Percentiles rank a stretch among this genome's conserved stretches.
Evolutionary conservation across 1,140 invertebrate species (phyloP).

Genomic region (Cyphomyrmex costatus): DNA sequence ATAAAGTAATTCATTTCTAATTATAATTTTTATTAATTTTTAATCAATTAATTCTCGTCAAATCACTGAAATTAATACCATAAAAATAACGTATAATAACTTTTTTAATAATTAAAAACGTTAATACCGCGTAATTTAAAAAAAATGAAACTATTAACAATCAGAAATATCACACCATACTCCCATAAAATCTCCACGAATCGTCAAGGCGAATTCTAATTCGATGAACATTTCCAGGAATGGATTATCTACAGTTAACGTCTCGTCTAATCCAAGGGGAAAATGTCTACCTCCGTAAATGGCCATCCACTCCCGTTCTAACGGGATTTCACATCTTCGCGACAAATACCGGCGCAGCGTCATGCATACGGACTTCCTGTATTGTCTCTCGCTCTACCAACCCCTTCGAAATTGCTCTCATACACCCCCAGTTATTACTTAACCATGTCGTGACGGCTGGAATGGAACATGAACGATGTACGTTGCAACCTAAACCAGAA

Average conservation of each 20-base stretch:
- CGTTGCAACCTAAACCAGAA: slow-evolving; percentile 22
- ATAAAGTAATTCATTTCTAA: neutral
- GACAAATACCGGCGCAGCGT: slow-evolving; percentile 40
- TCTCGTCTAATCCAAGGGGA: slow-evolving; percentile 68
- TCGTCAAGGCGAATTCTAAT: slow-evolving; percentile 64
- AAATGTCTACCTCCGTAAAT: slow-evolving; percentile 67
- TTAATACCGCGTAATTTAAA: no score
- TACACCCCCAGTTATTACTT: slow-evolving; percentile 55
- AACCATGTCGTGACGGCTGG: slow-evolving; percentile 40
- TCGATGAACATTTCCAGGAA: slow-evolving; percentile 51
- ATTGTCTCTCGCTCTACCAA: slow-evolving; percentile 46
- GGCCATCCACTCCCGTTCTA: slow-evolving; percentile 57
- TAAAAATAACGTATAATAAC: no score
- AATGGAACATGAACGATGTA: slow-evolving; percentile 42
- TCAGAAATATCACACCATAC: neutral
- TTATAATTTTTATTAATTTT: neutral
- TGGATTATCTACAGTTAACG: slow-evolving; percentile 71
- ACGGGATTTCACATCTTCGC: slow-evolving; percentile 71
- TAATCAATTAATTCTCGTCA: no score
- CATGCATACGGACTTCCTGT: slow-evolving; percentile 34
- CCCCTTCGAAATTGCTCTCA: slow-evolving; percentile 51
- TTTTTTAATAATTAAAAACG: no score
- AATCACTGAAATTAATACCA: no score
- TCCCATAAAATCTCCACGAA: slow-evolving; percentile 8
- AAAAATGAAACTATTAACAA: neutral